Base-by-base conservation (phyloP, 2,888 invertebrate species). In the Acrocera orbiculus region DNA sequence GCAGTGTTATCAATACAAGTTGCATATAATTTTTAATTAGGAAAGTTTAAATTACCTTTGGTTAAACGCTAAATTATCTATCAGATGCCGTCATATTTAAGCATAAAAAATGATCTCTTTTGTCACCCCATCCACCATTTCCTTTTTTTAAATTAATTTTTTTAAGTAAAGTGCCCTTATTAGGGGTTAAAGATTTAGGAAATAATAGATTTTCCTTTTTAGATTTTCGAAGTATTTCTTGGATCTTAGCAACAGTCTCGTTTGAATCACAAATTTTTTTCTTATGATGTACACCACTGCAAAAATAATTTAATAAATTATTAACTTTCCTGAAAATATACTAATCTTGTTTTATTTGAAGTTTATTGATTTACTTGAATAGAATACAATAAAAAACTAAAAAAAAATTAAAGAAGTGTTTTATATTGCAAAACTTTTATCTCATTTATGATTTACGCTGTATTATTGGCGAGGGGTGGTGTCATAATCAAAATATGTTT, bases 81-180 rank as follows among this genome's bases (percentile, higher is more conserved):
- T n/a, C n/a, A n/a, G n/a, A n/a, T n/a, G n/a, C n/a, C 27, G 77
- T 75, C 70, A 78, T 76, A 43, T 76, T 75, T 25, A 76, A 62
- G 61, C 90, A 92, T 14, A 92, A 60, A 46, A 75, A 69, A 51
- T 78, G 80, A 62, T 92, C 90, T 40, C 90, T 48, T 9, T 66
- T 54, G 52, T 98, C 98, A 6, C 92, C 93, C 96, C 98, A 98
- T 2, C 96, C 96, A 0, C 96, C 98, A 52, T 98, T 98, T 1
- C 86, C 87, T 54, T 86, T 87, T 7, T 76, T 69, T 4, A 85
- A 60, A 48, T 79, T 79, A 2, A 75, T 70, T 44, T 77, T 81
- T 44, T 80, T 73, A 2, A 75, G 68, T 6, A 76, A 66, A 9
- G 73, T 72, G 25, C 73, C 69, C 37, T 73, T 68, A 3, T 72